These are phyloP conservation scores for Coregonus sp. DNA, from an alignment of 2,797 vertebrate species.

Conservation along the genomic window DNA sequence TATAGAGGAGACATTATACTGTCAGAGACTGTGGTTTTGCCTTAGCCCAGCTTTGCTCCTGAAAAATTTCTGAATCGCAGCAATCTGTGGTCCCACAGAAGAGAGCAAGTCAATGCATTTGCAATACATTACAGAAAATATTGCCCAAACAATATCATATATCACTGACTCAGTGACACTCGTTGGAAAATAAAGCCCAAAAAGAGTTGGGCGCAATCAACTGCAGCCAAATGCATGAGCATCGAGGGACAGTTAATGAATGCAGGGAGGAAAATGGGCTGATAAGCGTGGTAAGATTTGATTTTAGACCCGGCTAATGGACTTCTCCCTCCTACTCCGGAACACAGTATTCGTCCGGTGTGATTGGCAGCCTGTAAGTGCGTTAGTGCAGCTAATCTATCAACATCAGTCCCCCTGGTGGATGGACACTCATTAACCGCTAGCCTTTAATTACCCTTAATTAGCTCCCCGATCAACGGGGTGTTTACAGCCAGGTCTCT, in stretches of 20 bases:
- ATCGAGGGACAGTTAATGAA: conserved; percentile 78
- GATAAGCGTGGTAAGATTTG: conserved; percentile 75
- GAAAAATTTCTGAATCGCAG: conserved; percentile 49
- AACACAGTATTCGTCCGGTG: conserved; percentile 72
- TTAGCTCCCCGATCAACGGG: conserved; percentile 70
- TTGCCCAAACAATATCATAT: conserved; percentile 65
- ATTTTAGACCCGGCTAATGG: conserved; percentile 78
- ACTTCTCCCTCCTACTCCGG: conserved; percentile 78
- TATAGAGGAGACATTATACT: conserved; percentile 42
- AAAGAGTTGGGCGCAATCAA: conserved; percentile 69
- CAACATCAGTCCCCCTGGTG: conserved; percentile 70
- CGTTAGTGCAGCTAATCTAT: conserved; percentile 74
- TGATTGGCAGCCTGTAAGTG: conserved; percentile 79
- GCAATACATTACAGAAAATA: conserved; percentile 66
- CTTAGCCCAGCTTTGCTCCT: conserved; percentile 45
- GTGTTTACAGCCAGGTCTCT: conserved; percentile 54
- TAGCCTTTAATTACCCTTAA: conserved; percentile 79
- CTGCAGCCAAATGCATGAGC: conserved; percentile 69
- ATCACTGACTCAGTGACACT: conserved; percentile 71
- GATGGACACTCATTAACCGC: conserved; percentile 73
- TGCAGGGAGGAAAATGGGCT: conserved; percentile 76
- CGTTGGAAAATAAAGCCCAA: conserved; percentile 70
- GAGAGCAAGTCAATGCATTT: conserved; percentile 60
- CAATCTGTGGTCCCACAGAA: conserved; percentile 54
- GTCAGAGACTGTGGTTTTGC: conserved; percentile 52